Base-by-base conservation (phyloP, 2,888 invertebrate species). In the Tetanocera ferruginea region DNA sequence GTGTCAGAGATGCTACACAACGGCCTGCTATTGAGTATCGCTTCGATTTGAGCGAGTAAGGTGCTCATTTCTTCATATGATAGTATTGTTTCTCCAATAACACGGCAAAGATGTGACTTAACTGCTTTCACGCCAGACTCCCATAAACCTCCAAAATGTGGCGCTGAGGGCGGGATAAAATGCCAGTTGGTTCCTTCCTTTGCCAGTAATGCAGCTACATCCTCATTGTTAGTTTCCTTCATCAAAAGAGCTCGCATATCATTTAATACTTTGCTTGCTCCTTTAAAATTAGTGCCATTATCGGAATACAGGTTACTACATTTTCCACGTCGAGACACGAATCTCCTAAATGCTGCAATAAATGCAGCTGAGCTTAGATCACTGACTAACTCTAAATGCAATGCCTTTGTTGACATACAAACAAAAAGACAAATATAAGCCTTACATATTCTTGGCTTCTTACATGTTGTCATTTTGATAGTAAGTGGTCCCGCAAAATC, bases 31-130 rank as follows among this genome's bases (percentile, higher is more conserved):
- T 79, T 80, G 11, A 79, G 28, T 1, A 76, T 55, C 14, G 78
- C 76, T 69, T 82, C 79, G 1, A 82, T 73, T 73, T 81, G 82
- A 2, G 77, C 70, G 1, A 81, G 69, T 4, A 82, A n/a, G 0
- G 79, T 80, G 19, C 52, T 43, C 64, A 79, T 62, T 77, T 80
- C 80, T 62, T 79, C 76, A n/a, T 78, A 80, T 0, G 76, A 71
- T 2, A 77, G 55, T 64, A 78, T 25, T 8, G 70, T 77, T n/a
- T 69, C 60, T 5, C 76, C 80, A 37, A 80, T 17, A 11, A 80
- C 72, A 0, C 77, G 78, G 5, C 69, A 60, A n/a, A 82, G 34
- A 57, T 80, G 80, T 0, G 31, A 67, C 25, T 79, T 77, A 0
- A 79, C 57, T 1, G 79, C 75, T 55, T 71, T 52, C 8, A 79